A percentile compares a stretch with the other conserved stretches of the same genome.
phyloP scores from a whole-genome alignment of 2,113 vertebrate genomes.

The Rhea pennata region DNA sequence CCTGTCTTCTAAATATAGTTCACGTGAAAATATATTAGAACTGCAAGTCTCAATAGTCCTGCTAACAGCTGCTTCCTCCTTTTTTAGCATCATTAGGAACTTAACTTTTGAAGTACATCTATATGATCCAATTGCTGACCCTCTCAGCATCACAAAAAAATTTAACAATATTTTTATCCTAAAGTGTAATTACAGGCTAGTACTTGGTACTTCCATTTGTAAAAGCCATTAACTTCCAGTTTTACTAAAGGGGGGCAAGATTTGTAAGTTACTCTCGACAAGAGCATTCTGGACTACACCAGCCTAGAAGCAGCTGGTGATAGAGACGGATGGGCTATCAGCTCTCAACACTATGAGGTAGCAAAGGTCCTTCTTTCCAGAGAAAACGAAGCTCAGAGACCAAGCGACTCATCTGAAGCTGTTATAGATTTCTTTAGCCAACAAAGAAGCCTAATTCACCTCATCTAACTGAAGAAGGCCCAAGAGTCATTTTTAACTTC shows the following conservation, averaged over 20 bases:
- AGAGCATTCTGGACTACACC: not conserved
- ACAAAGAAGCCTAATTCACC: not conserved
- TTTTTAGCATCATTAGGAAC: not conserved
- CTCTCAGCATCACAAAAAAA: not conserved
- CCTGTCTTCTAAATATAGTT: not conserved
- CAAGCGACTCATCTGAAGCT: not conserved
- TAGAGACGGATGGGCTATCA: not conserved
- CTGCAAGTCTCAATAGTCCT: not conserved
- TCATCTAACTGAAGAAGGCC: not conserved
- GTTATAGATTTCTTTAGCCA: not conserved
- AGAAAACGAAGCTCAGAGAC: not conserved
- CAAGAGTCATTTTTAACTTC: not conserved
- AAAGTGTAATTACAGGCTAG: not conserved
- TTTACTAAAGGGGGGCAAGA: not conserved
- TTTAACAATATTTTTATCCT: not conserved
- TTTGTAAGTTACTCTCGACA: not conserved
- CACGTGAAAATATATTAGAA: not conserved
- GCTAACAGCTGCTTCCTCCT: not conserved
- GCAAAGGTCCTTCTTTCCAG: not conserved
- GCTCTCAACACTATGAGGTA: not conserved
- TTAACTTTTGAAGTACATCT: not conserved
- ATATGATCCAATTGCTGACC: not conserved
- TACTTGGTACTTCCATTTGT: not conserved
- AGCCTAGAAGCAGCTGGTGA: not conserved
- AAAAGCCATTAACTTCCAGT: not conserved